Evolutionary conservation across 1,140 invertebrate genomes (phyloP), one percentile per base, ranked within the genome.

Genomic region (Pseudomyrmex gracilis): DNA sequence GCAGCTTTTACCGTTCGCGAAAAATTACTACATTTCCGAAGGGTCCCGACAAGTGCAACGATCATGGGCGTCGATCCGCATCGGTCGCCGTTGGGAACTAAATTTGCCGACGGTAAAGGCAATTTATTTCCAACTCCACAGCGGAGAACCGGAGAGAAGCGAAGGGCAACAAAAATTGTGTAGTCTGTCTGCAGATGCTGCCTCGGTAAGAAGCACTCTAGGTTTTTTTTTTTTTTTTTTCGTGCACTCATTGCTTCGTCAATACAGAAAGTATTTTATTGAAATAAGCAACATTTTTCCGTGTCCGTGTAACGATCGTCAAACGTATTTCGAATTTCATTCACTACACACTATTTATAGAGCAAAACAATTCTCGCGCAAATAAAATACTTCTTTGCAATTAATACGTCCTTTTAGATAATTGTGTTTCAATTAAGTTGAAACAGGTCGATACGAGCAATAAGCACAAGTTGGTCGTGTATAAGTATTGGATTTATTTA

Each of bases 71-170:
- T 83, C 84, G 58, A 57, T 77, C 66, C 24, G 47, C 55, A 76
- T 71, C 55, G 61, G 58, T 78, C 45, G 73, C 49, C 20, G 5
- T 2, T 53, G 71, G 57, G 58, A 74, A 87, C 66, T 87, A 84
- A 78, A 87, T 87, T 87, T 78, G 55, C 73, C 78, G 63, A 66
- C 53, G 47, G 71, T 83, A 64, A 64, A 83, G 64, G 73, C 71
- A 64, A 83, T 83, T 66, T 66, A 76, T 83, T 83, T 58, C 68
- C 55, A 22, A 70, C 76, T 71, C 53, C 74, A 57, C 49, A 34
- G 49, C 49, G 22, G 34, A 34, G 34, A 34, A 34, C 66, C 58
- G 71, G 34, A 34, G 34, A 34, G 34, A 34, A 34, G 34, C 43
- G 12, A 5, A 8, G n/a, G 15, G 53, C 66, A 80, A 80, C 45